Evolutionary conservation across 2,113 vertebrate species (phyloP).

Genomic region (Fulica atra): DNA sequence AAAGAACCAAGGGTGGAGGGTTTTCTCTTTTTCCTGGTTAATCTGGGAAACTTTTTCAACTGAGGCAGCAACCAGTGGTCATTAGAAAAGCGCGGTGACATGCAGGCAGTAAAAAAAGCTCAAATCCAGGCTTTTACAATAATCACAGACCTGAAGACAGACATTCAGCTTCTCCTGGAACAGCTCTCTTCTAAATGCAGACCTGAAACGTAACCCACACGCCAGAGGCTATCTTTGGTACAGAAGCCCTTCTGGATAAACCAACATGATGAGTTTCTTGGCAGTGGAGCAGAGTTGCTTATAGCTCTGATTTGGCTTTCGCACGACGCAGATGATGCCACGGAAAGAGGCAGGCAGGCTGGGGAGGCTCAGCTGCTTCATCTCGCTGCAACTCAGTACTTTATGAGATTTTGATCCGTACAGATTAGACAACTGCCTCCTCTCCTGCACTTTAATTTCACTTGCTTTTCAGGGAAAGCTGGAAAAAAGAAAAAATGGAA

Average conservation of each 20-base stretch:
- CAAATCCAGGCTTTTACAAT: background rate
- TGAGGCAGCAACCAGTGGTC: conserved; percentile 33
- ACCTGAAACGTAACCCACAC: background rate
- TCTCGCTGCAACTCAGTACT: background rate
- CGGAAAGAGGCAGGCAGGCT: background rate
- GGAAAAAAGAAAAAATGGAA: background rate
- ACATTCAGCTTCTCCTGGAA: background rate
- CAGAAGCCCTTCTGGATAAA: conserved; percentile 34
- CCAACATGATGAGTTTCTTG: background rate
- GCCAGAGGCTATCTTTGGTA: conserved; percentile 40
- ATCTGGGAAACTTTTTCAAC: conserved; percentile 1
- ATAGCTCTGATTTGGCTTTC: background rate
- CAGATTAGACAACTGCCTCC: background rate
- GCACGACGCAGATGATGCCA: background rate
- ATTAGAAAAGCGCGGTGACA: conserved; percentile 21
- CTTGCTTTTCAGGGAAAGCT: background rate
- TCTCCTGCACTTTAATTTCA: background rate
- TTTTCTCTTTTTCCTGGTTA: background rate
- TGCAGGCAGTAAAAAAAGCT: background rate
- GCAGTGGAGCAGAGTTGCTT: background rate
- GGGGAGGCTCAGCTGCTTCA: background rate
- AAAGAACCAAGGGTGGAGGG: conserved; percentile 26
- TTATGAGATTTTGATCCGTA: conserved; percentile 12
- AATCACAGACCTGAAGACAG: conserved; percentile 37
- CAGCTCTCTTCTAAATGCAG: conserved; percentile 12